Evolutionary conservation across 2,888 invertebrate species (phyloP), one percentile per base, ranked within the genome.

Genomic region (Zygogramma bicolorata): DNA sequence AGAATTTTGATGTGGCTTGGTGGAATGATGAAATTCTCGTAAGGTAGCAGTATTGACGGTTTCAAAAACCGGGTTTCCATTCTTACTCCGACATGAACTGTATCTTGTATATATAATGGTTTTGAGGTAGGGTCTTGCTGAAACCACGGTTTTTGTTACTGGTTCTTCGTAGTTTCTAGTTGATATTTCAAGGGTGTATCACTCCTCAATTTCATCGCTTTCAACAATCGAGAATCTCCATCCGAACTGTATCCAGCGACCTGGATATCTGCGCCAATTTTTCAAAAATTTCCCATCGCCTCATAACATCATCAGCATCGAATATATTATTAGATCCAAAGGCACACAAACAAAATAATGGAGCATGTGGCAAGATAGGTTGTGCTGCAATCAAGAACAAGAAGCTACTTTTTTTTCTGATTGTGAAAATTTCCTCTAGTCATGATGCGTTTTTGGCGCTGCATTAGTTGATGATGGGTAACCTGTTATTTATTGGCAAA

Each of bases 61-160:
- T 75, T 75, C 22, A 74, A 42, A 3, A 75, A 15, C 62, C 69
- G 58, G 8, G 68, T 75, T 66, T 68, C 38, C 31, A 75, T 13
- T 70, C 74, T 75, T 8, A 73, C 73, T 13, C 5, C 49, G 10
- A 73, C 68, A 34, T 75, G 75, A 20, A 73, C 62, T 22, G 73
- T 68, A 27, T 75, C 73, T 58, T 75, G 73, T 18, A 70, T 27
- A 40, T 20, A 15, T 34, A 61, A 8, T 29, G 68, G 49, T 20
- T 22, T 18, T 31, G 18, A 60, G 13, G 18, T 4, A 31, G n/a
- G 18, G 27, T 34, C 31, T 60, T 27, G 27, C 6, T 10, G 15
- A 69, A 61, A 31, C 34, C 29, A 49, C 15, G 49, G 34, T 8
- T 18, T 34, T 34, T 60, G 20, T 34, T 29, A 5, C 29, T 3